Base-by-base conservation (phyloP, 2,113 vertebrate genomes). In the Riparia riparia region DNA sequence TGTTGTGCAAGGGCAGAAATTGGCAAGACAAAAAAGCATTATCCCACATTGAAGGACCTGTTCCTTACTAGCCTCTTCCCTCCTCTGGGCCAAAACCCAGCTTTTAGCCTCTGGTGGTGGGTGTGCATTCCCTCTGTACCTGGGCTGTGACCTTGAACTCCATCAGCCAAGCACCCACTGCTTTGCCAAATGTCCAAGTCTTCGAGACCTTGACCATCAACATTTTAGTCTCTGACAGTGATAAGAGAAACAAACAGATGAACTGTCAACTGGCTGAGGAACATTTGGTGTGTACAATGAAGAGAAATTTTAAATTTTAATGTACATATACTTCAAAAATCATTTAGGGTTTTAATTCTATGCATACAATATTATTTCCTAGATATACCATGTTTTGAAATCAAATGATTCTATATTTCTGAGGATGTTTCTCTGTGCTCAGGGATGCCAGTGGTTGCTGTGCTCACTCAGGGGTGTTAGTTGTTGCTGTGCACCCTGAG, bases 111-210 rank as follows among this genome's bases (percentile, higher is more conserved):
- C 18, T 50, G 29, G 14, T 5, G 24, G 9, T 69, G 44, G 24
- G 34, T 41, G 34, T 50, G 14, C 65, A 58, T 3, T 6, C 14
- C 29, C 4, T 70, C 14, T 50, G 29, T 24, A 41, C 7, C 29
- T 15, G 29, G 44, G 41, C 63, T 47, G 41, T 56, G 21, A 56
- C n/a, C 57, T 37, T 47, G 20, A 31, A 47, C 50, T 37, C 41
- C 31, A 9, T 29, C 24, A n/a, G 18, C 18, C 26, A 47, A 45
- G 32, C 17, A 57, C 37, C 53, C 7, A 3, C 34, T 60, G 44
- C 44, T 42, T 50, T 60, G 12, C 29, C 24, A 50, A 50, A 50
- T 22, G 34, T 9, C 44, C 0, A 0, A 6, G n/a, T 42, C 8
- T 25, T 21, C 32, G n/a, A 57, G n/a, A 39, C 21, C 28, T 50